Conservation (phyloP, 2,888 invertebrate genomes). For the Euproctis similis region DNA sequence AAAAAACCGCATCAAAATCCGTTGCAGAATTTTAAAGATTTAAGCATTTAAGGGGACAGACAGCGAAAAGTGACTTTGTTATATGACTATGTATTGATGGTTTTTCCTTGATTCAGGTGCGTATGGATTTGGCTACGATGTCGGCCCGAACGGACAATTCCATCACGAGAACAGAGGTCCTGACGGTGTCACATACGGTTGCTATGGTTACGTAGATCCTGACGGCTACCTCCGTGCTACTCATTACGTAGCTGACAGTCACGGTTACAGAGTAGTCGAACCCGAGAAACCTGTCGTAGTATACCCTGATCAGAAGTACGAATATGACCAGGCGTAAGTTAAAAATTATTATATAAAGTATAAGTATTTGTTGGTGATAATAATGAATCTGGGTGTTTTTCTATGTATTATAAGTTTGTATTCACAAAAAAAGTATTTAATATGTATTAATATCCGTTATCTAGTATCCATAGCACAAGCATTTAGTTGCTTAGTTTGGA, state of each 20-base stretch:
- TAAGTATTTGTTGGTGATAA: too few species aligned
- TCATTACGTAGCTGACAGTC: constrained; percentile 85
- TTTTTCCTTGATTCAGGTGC: constrained; percentile 65
- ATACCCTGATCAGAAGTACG: constrained; percentile 68
- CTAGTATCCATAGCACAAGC: too few species aligned
- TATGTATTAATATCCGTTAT: too few species aligned
- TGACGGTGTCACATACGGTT: constrained; percentile 86
- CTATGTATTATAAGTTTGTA: too few species aligned
- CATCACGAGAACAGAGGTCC: constrained; percentile 86
- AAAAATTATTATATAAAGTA: neutral
- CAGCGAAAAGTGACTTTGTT: too few species aligned
- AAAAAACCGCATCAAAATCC: too few species aligned
- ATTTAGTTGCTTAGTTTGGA: too few species aligned
- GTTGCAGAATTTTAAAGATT: too few species aligned
- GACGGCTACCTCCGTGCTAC: constrained; percentile 80
- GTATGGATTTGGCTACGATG: constrained; percentile 86
- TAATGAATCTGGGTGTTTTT: too few species aligned
- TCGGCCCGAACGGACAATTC: constrained; percentile 84
- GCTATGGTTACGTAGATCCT: constrained; percentile 85
- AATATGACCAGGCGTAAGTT: constrained; percentile 62
- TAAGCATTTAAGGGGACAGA: too few species aligned
- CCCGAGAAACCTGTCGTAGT: constrained; percentile 82
- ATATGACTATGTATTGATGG: neutral
- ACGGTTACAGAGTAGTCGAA: constrained; percentile 84
- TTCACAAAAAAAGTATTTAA: too few species aligned